These are phyloP conservation scores for Coelopa pilipes DNA, from an alignment of 2,888 invertebrate genomes.

Conservation along the genomic window DNA sequence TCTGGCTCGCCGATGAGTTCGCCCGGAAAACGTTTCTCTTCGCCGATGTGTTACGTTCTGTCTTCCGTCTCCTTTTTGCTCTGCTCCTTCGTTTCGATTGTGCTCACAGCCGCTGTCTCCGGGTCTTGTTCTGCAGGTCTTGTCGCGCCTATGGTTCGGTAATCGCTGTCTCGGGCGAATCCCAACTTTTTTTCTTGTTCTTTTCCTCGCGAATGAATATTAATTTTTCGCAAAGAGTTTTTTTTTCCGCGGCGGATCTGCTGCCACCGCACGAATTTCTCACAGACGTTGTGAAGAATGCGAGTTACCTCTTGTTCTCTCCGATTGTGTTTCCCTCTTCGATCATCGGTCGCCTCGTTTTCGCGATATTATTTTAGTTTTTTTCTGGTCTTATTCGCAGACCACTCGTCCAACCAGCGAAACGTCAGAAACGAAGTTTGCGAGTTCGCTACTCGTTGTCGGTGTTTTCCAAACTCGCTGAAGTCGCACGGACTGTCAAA, in stretches of 20 bases:
- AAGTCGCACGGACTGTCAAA: too few relatives aligned
- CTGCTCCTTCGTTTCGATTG: background rate
- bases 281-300: conserved; percentile 61
- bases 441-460: too few relatives aligned
- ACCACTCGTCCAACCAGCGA: too few relatives aligned
- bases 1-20: conserved; percentile 21
- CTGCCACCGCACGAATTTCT: conserved; percentile 44
- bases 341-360: too few relatives aligned
- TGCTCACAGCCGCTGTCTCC: conserved; percentile 12
- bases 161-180: background rate
- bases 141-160: conserved; percentile 45
- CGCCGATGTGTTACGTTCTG: background rate
- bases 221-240: conserved; percentile 46
- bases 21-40: conserved; percentile 24
- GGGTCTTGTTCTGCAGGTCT: conserved; percentile 1
- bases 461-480: too few relatives aligned
- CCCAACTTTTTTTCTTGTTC: background rate
- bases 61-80: background rate
- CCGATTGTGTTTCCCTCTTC: too few relatives aligned
- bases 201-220: background rate
- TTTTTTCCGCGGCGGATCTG: conserved; percentile 44
- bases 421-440: too few relatives aligned
- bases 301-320: conserved; percentile 27
- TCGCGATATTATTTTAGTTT: too few relatives aligned
- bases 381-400: too few relatives aligned